A percentile compares a stretch with the other conserved stretches of the same genome.
Evolutionary conservation across 2,888 invertebrate genomes (phyloP).

Genomic region (Lepetodrilus schrolli): DNA sequence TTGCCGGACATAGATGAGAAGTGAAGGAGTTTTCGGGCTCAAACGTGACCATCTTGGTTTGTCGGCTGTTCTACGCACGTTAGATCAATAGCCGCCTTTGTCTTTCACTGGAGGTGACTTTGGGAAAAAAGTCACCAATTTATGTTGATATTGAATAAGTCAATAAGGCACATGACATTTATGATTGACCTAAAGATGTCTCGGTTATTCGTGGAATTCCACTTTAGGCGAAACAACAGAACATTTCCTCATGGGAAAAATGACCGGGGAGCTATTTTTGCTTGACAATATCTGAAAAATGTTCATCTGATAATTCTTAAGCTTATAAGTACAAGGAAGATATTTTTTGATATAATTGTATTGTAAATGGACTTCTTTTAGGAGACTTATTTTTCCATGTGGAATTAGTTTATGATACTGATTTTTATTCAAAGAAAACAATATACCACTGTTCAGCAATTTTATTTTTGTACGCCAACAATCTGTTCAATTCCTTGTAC

Average conservation of each 20-base stretch:
- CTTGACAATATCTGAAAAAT: not conserved
- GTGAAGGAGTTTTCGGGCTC: not conserved
- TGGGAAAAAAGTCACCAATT: constrained; percentile 8
- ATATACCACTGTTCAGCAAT: too few species aligned
- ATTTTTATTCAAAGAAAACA: too few species aligned
- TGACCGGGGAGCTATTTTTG: too few species aligned
- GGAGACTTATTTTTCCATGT: too few species aligned
- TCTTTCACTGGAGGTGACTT: not conserved
- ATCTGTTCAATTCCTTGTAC: too few species aligned
- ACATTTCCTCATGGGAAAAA: too few species aligned
- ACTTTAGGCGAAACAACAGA: too few species aligned
- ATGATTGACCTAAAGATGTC: not conserved
- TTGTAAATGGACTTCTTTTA: too few species aligned
- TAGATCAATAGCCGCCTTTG: not conserved
- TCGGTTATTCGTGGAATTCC: not conserved
- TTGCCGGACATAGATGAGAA: not conserved
- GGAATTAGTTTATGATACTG: too few species aligned
- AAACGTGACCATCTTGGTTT: constrained; percentile 13
- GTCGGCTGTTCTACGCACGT: not conserved
- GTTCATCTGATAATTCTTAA: not conserved
- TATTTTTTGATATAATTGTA: too few species aligned
- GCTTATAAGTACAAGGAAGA: too few species aligned
- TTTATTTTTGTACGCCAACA: too few species aligned
- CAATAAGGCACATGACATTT: not conserved
- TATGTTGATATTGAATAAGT: not conserved